phyloP scores from a whole-genome alignment of 2,797 vertebrate genomes.

The Sebastes reedi region DNA sequence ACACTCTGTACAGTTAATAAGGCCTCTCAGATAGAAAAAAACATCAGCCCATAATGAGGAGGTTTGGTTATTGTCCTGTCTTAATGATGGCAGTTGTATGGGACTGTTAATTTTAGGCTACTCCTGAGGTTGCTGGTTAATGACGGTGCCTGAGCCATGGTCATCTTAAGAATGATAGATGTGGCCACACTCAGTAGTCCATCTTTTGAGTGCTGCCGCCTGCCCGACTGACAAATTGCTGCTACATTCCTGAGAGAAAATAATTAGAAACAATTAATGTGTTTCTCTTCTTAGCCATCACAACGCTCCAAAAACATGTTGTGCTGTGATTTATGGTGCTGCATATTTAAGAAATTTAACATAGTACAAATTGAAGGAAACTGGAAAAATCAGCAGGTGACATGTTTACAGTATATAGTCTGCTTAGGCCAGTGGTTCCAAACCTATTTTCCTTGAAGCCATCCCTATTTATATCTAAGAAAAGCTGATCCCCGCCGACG shows the following conservation, averaged over 20 bases:
- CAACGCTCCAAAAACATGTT: slow-evolving; percentile 8
- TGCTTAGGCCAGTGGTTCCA: not conserved
- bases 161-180: slow-evolving; percentile 67
- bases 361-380: not conserved
- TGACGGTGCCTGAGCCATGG: slow-evolving; percentile 39
- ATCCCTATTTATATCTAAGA: no score
- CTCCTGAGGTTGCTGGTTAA: slow-evolving; percentile 64
- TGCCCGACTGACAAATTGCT: slow-evolving; percentile 45
- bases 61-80: slow-evolving; percentile 39
- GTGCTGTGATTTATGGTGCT: not conserved
- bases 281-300: slow-evolving; percentile 34
- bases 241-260: slow-evolving; percentile 55
- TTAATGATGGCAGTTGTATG: slow-evolving; percentile 44
- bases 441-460: no score
- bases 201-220: slow-evolving; percentile 41
- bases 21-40: slow-evolving; percentile 19
- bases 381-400: slow-evolving; percentile 5
- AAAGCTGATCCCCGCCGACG: no score
- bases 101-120: slow-evolving; percentile 58
- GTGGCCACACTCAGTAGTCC: slow-evolving; percentile 32
- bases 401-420: slow-evolving; percentile 5
- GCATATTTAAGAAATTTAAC: not conserved
- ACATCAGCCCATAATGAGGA: slow-evolving; percentile 15
- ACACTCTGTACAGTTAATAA: slow-evolving; percentile 24
- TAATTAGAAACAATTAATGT: slow-evolving; percentile 60